Conservation (phyloP, 2,888 invertebrate species). For the Argyra leucocephala region DNA sequence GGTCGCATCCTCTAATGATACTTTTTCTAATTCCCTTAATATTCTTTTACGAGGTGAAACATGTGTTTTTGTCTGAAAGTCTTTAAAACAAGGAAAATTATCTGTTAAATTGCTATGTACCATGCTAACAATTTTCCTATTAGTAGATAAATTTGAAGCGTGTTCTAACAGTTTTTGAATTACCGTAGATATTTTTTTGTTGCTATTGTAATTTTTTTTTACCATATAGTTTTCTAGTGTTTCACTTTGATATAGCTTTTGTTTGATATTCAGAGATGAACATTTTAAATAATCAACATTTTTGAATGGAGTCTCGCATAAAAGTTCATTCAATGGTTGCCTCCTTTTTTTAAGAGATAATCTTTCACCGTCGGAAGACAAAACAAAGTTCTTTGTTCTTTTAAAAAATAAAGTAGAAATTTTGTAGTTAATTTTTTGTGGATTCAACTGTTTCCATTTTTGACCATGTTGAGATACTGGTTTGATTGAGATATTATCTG, state of each 20-base stretch:
- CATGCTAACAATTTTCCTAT: conserved; percentile 29
- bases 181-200: conserved; percentile 26
- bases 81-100: neutral
- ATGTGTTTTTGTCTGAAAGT: conserved; percentile 36
- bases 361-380: neutral
- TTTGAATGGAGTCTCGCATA: conserved; percentile 19
- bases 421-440: neutral
- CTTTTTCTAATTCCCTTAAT: conserved; percentile 69
- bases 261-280: no score
- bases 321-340: conserved; percentile 21
- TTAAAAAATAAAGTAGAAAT: neutral
- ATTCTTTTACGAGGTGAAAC: conserved; percentile 77
- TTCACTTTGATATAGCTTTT: conserved; percentile 16
- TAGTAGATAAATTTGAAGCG: conserved; percentile 25
- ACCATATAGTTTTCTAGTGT: conserved; percentile 15
- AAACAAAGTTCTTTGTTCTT: neutral
- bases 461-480: conserved; percentile 66
- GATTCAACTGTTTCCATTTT: neutral
- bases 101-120: conserved; percentile 24
- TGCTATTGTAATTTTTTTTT: conserved; percentile 14
- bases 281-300: conserved; percentile 11
- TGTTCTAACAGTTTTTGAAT: conserved; percentile 34
- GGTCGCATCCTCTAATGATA: conserved; percentile 54
- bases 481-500: conserved; percentile 86
- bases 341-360: neutral